Percentiles rank a stretch among this genome's conserved stretches.
phyloP scores from a whole-genome alignment of 2,888 invertebrate species.

The Atrina japonica region DNA sequence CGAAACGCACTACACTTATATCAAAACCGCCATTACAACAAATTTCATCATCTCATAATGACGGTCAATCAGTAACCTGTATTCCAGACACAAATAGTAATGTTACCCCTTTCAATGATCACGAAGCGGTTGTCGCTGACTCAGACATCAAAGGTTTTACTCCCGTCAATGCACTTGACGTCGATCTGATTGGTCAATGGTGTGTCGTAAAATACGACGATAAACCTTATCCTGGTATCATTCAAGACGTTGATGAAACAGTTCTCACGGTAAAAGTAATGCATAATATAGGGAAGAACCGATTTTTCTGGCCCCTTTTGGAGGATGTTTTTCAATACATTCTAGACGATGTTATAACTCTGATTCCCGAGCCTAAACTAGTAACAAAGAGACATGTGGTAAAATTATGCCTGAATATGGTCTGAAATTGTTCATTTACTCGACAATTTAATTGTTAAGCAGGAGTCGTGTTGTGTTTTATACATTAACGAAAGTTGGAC shows the following conservation, averaged over 20 bases:
- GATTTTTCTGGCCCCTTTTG: conserved; percentile 5
- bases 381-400: conserved; percentile 15
- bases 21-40: background rate
- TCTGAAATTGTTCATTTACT: background rate
- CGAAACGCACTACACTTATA: no score
- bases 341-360: no score
- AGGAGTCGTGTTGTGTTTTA: no score
- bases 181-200: background rate
- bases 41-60: background rate
- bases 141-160: no score
- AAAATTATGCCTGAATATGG: conserved; percentile 4
- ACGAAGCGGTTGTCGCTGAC: no score
- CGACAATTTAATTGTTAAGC: no score
- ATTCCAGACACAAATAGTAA: background rate
- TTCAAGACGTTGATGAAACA: conserved; percentile 10
- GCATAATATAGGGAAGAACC: conserved; percentile 8
- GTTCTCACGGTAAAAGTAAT: conserved; percentile 2
- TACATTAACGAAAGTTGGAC: no score
- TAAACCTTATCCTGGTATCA: conserved; percentile 9
- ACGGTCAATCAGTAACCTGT: no score
- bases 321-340: conserved; percentile 4
- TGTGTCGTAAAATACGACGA: conserved; percentile 13
- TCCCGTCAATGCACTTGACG: background rate
- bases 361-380: conserved; percentile 12
- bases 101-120: no score